Evolutionary conservation across 2,888 invertebrate genomes (phyloP).

Genomic region (Athalia circularis): DNA sequence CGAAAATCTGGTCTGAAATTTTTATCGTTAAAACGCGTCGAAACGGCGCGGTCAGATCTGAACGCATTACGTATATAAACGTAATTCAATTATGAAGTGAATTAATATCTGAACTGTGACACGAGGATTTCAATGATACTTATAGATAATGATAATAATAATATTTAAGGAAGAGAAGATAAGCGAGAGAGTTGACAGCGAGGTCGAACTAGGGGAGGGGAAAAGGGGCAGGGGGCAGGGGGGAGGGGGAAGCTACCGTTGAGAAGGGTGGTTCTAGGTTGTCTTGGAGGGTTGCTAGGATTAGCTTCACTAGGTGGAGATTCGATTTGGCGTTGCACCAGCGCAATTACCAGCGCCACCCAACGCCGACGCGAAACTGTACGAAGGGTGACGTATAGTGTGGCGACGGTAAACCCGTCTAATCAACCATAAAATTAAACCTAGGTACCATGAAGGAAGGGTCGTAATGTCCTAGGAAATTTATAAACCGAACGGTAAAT

Average conservation of each 20-base stretch:
- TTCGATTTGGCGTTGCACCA: conserved; percentile 45
- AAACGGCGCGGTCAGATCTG: no score
- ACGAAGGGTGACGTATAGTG: conserved; percentile 39
- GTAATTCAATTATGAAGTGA: no score
- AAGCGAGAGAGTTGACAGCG: background rate
- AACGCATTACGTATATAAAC: no score
- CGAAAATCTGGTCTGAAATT: no score
- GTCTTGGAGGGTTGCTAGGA: conserved; percentile 41
- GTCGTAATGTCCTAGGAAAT: background rate
- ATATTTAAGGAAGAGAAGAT: no score
- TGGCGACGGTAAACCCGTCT: conserved; percentile 46
- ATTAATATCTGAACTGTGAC: no score
- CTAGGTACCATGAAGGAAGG: background rate
- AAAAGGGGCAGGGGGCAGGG: background rate
- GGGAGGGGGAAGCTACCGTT: background rate
- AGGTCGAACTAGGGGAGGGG: background rate
- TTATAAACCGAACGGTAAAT: background rate
- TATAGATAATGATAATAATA: no score
- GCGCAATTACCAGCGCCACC: conserved; percentile 43
- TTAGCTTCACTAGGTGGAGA: conserved; percentile 37
- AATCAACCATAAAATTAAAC: conserved; percentile 48
- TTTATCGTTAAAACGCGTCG: no score
- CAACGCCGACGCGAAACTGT: conserved; percentile 1
- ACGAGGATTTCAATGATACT: no score
- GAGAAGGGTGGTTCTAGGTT: conserved; percentile 17